Evolutionary conservation across 92 coral and sea anemone genomes (phyloP).

Genomic region (Scolanthus callimorphus): DNA sequence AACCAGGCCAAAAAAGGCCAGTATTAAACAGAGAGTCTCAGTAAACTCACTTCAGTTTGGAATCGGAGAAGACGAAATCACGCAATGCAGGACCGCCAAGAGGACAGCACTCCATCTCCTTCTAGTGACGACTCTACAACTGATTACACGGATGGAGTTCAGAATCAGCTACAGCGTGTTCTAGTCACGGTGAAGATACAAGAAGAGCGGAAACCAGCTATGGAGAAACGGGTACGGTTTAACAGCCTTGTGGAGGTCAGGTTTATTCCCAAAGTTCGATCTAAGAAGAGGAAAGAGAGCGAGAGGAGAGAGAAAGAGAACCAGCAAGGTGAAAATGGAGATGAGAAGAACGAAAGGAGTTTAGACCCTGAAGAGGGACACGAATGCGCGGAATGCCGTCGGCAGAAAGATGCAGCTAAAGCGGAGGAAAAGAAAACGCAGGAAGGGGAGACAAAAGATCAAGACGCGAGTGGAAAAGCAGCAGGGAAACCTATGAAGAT

Average conservation of each 20-base stretch:
- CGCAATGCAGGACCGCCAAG: too few relatives aligned
- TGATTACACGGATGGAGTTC: too few relatives aligned
- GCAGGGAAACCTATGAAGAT: not conserved
- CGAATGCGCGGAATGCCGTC: not conserved
- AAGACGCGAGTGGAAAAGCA: not conserved
- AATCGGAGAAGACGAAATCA: too few relatives aligned
- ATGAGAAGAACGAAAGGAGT: not conserved
- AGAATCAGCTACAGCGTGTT: slow-evolving; percentile 37
- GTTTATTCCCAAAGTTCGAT: slow-evolving; percentile 33
- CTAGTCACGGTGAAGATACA: slow-evolving; percentile 49
- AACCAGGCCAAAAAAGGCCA: too few relatives aligned
- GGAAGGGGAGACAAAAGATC: not conserved
- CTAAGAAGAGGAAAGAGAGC: slow-evolving; percentile 10
- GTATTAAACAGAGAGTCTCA: too few relatives aligned
- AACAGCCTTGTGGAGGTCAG: slow-evolving; percentile 62
- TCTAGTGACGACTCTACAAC: slow-evolving; percentile 27
- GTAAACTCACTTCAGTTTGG: too few relatives aligned
- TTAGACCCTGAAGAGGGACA: slow-evolving; percentile 1
- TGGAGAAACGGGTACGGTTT: slow-evolving; percentile 53
- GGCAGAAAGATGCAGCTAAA: slow-evolving; percentile 9
- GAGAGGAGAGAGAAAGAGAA: not conserved
- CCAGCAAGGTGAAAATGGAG: slow-evolving; percentile 1
- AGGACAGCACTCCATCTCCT: slow-evolving; percentile 9
- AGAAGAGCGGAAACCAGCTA: slow-evolving; percentile 22
- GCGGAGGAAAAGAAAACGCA: not conserved